Evolutionary conservation across 2,113 vertebrate species (phyloP).

Genomic region (Tautogolabrus adspersus): DNA sequence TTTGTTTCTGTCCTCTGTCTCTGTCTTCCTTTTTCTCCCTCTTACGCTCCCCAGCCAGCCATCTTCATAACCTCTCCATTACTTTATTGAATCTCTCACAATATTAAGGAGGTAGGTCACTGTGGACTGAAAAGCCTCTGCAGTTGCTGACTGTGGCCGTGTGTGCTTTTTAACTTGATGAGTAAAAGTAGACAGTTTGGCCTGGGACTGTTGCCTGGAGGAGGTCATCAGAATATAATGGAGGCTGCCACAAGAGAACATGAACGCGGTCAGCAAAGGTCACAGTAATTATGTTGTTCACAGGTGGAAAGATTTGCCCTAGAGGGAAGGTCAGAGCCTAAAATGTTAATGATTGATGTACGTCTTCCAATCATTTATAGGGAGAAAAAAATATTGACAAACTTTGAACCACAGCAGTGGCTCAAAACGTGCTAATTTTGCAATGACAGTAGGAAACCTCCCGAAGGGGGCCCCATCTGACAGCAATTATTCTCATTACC

Average conservation of each 20-base stretch:
- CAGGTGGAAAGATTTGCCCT: no score
- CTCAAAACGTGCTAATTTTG: no score
- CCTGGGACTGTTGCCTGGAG: neutral
- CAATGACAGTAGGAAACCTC: no score
- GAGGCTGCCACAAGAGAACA: neutral
- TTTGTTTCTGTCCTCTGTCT: neutral
- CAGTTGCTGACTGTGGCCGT: neutral
- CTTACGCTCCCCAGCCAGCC: neutral
- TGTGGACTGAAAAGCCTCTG: slow-evolving; percentile 22
- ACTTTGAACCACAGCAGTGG: no score
- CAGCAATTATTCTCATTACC: no score
- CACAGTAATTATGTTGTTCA: neutral
- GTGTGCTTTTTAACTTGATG: neutral
- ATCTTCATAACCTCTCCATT: slow-evolving; percentile 15
- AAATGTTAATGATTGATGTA: no score
- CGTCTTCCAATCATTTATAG: no score
- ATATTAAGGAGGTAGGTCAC: slow-evolving; percentile 28
- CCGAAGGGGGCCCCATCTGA: no score
- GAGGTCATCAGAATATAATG: neutral
- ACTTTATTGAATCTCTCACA: slow-evolving; percentile 26
- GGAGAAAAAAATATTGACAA: no score
- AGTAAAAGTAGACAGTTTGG: neutral
- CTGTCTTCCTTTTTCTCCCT: neutral
- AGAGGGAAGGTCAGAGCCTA: no score
- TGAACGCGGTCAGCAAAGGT: no score